Conservation (phyloP, 2,113 vertebrate species). For the Cephalopterus ornatus region DNA sequence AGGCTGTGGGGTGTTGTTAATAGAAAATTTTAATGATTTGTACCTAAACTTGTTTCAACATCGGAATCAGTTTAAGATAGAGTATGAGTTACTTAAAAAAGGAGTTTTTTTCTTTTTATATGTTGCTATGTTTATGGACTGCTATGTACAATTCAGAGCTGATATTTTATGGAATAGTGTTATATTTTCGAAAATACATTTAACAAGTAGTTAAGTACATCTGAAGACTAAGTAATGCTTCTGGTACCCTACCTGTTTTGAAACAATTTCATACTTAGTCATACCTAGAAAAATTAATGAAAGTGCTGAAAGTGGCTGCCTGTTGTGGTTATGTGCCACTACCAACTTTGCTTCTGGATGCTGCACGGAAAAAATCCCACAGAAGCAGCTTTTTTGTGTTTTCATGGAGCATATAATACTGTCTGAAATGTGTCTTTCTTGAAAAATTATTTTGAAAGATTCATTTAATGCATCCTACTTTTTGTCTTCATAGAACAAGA, state of each 20-base stretch:
- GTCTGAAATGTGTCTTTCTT: not conserved
- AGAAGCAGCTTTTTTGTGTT: not conserved
- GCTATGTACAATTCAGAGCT: not conserved
- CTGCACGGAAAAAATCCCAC: fast-evolving
- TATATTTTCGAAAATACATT: not conserved
- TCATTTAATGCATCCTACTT: not conserved
- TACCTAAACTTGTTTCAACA: not conserved
- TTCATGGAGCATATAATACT: not conserved
- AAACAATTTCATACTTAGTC: not conserved
- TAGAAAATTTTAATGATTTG: not conserved
- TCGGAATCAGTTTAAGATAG: not conserved
- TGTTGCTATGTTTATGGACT: not conserved
- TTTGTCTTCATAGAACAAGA: not conserved
- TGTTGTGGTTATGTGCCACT: not conserved
- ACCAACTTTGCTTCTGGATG: not conserved
- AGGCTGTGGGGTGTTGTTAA: not conserved
- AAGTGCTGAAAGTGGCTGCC: slow-evolving; percentile 18
- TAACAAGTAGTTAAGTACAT: not conserved
- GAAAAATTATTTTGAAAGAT: not conserved
- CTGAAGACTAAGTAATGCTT: not conserved
- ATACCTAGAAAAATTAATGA: not conserved
- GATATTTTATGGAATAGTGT: not conserved
- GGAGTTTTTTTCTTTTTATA: not conserved
- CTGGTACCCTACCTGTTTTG: not conserved
- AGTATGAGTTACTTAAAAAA: not conserved